These are phyloP conservation scores for Leptocoma aspasia DNA, from an alignment of 2,113 vertebrate species.

Conservation along the genomic window DNA sequence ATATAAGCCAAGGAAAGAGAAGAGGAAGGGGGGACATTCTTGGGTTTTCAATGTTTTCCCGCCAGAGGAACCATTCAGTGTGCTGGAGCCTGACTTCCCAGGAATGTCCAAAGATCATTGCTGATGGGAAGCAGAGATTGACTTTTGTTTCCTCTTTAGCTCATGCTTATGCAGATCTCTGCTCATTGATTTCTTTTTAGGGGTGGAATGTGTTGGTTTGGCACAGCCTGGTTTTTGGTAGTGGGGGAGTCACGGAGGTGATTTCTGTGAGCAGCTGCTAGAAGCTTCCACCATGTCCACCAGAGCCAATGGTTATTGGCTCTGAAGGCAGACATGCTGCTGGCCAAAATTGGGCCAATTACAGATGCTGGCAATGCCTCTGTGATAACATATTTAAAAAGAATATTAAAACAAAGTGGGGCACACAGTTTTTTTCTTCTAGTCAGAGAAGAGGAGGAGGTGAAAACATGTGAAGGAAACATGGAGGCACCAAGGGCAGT, in stretches of 20 bases:
- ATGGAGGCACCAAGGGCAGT: too few relatives aligned
- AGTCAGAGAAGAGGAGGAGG: too few relatives aligned
- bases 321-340: too few relatives aligned
- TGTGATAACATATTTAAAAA: too few relatives aligned
- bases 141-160: neutral
- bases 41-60: neutral
- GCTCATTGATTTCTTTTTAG: neutral
- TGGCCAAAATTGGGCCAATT: too few relatives aligned
- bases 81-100: neutral
- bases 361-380: too few relatives aligned
- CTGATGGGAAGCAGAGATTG: neutral
- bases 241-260: accelerated
- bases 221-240: neutral
- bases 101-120: accelerated
- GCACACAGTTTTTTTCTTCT: too few relatives aligned
- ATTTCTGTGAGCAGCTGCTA: too few relatives aligned
- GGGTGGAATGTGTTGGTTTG: neutral
- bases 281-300: too few relatives aligned
- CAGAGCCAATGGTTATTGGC: too few relatives aligned
- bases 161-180: neutral
- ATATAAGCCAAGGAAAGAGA: neutral
- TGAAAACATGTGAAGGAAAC: too few relatives aligned
- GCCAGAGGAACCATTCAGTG: accelerated
- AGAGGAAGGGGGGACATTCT: neutral
- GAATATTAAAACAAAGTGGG: too few relatives aligned